Base-by-base conservation (phyloP, 1,140 invertebrate species). In the Drosophila busckii region DNA sequence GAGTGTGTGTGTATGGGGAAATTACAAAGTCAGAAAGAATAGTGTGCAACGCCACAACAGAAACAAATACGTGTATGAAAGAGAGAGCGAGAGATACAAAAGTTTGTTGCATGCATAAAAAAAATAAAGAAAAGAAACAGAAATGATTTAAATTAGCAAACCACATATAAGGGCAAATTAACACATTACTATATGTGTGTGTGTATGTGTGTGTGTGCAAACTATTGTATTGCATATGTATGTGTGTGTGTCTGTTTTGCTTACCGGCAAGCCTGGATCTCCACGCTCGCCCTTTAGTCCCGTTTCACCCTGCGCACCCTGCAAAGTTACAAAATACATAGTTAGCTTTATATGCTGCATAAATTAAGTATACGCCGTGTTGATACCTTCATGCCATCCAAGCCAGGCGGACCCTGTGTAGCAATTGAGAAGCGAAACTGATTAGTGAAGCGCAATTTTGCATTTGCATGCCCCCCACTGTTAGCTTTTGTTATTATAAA, bases 291-390 rank as follows among this genome's bases (percentile, higher is more conserved):
- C 95, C 89, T 96, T 97, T 65, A 90, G 92, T 49, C 96, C 96
- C 23, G 94, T 93, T 88, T 97, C 95, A 52, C 96, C 96, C 89
- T 95, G 94, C 54, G 94, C 94, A 65, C 95, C 95, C 95, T 96
- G 58, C 3, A 48, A 40, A 50, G 20, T 40, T 17, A 17, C 12
- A 25, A 9, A 35, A n/a, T 23, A 12, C 20, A 31, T 32, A 17
- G 34, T 54, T 31, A 56, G 10, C 26, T n/a, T n/a, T n/a, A 40
- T 38, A 42, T 63, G 26, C 12, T 34, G n/a, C 25, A 19, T 37
- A 35, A 48, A 42, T 22, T 4, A 34, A 53, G 26, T 16, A 12
- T 26, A 42, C 9, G n/a, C 4, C 22, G 16, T 23, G 5, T 40
- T 10, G 22, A 15, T 89, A 92, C 92, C 91, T 93, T 93, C 90